Evolutionary conservation across 2,888 invertebrate genomes (phyloP).

Genomic region (Acanthosoma haemorrhoidale): DNA sequence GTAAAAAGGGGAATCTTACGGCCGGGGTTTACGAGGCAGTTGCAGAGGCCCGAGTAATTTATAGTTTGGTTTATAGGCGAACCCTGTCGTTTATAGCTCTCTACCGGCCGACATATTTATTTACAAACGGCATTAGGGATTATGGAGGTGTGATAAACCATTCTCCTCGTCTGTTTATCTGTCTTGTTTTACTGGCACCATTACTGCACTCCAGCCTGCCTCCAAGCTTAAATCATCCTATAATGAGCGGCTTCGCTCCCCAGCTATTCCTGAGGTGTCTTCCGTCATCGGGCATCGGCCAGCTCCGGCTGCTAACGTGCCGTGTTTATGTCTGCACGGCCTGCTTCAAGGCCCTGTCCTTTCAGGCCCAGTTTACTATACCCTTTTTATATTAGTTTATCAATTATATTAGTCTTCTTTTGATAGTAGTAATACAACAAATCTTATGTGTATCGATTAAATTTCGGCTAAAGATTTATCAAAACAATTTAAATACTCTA

Average conservation of each 20-base stretch:
- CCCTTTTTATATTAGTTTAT: too few species aligned
- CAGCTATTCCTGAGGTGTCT: background rate
- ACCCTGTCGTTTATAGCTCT: background rate
- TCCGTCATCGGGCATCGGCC: too few species aligned
- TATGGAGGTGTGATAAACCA: conserved; percentile 12
- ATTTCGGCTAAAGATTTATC: too few species aligned
- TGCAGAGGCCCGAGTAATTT: conserved; percentile 4
- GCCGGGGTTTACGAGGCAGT: background rate
- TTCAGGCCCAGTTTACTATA: too few species aligned
- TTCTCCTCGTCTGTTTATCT: conserved; percentile 12
- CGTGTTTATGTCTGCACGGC: background rate
- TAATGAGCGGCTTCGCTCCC: conserved; percentile 1
- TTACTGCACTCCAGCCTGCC: background rate
- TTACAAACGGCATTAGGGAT: conserved; percentile 12
- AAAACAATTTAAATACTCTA: too few species aligned
- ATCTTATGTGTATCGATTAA: too few species aligned
- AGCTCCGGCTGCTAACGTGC: background rate
- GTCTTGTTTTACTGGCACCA: conserved; percentile 1
- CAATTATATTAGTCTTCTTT: too few species aligned
- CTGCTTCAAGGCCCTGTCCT: too few species aligned
- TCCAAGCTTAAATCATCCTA: background rate
- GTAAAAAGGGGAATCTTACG: conserved; percentile 14
- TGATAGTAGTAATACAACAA: too few species aligned
- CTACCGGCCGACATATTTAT: conserved; percentile 14
- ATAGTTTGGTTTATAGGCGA: background rate